Conservation (phyloP, 2,888 invertebrate species). For the Drosophila mercatorum region DNA sequence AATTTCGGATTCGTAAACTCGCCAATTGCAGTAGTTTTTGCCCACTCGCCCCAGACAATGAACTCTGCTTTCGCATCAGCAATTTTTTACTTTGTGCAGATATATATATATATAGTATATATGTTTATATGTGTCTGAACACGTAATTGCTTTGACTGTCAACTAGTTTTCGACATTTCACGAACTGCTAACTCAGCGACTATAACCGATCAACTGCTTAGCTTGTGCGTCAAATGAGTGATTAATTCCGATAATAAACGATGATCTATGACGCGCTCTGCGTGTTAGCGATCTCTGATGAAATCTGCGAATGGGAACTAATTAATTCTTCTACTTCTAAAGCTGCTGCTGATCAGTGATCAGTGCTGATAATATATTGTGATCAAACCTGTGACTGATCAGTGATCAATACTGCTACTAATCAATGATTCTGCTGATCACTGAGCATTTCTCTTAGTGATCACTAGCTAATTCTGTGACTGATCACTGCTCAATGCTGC, state of each 20-base stretch:
- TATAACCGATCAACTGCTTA: conserved; percentile 5
- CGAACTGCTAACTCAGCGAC: conserved; percentile 9
- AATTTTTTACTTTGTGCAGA: conserved; percentile 24
- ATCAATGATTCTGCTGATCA: not conserved
- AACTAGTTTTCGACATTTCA: conserved; percentile 53
- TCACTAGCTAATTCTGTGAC: too few species aligned
- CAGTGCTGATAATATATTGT: not conserved
- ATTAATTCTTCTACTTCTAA: not conserved
- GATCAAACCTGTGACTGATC: not conserved
- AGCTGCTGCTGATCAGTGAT: not conserved
- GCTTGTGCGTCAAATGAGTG: conserved; percentile 6
- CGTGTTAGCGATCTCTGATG: too few species aligned
- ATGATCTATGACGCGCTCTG: not conserved
- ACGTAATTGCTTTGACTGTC: conserved; percentile 51
- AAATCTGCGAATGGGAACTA: not conserved
- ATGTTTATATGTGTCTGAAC: conserved; percentile 24
- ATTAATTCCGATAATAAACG: not conserved
- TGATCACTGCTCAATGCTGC: not conserved
- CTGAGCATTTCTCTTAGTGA: too few species aligned
- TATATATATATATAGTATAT: conserved; percentile 3
- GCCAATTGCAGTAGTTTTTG: conserved; percentile 27
- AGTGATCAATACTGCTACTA: not conserved
- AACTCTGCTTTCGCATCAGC: conserved; percentile 62
- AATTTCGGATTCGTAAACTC: conserved; percentile 14
- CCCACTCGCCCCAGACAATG: conserved; percentile 61